These are phyloP conservation scores for Drosophila sproati DNA, from an alignment of 1,140 invertebrate genomes.

Conservation along the genomic window DNA sequence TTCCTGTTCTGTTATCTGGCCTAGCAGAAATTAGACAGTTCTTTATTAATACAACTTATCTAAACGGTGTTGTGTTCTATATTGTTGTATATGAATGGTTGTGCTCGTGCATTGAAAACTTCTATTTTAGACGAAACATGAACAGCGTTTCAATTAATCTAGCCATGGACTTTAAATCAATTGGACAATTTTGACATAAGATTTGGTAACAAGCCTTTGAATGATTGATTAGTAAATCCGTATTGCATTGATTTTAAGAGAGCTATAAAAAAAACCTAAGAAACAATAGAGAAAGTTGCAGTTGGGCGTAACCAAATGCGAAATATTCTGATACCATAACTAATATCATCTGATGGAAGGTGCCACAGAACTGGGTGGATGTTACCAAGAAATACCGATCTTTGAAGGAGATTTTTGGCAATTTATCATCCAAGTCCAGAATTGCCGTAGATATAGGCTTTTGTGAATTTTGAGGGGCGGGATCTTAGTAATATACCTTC, in stretches of 20 bases:
- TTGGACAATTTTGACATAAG: constrained; percentile 11
- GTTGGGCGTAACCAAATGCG: too few species aligned
- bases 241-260: neutral
- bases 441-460: too few species aligned
- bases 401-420: too few species aligned
- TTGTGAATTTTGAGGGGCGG: too few species aligned
- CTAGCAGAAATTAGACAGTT: neutral
- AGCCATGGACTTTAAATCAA: constrained; percentile 9
- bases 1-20: constrained; percentile 15
- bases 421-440: too few species aligned
- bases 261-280: neutral
- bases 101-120: constrained; percentile 49
- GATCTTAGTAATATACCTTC: too few species aligned
- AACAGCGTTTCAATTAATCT: constrained; percentile 42
- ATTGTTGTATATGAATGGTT: neutral
- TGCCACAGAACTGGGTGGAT: too few species aligned
- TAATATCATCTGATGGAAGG: too few species aligned
- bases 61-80: neutral
- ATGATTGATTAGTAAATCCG: constrained; percentile 16
- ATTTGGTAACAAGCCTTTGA: constrained; percentile 4
- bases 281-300: too few species aligned
- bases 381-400: too few species aligned
- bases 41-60: constrained; percentile 6
- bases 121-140: constrained; percentile 61
- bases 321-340: too few species aligned